phyloP scores from a whole-genome alignment of 2,888 invertebrate genomes.

The Stenichneumon culpator region DNA sequence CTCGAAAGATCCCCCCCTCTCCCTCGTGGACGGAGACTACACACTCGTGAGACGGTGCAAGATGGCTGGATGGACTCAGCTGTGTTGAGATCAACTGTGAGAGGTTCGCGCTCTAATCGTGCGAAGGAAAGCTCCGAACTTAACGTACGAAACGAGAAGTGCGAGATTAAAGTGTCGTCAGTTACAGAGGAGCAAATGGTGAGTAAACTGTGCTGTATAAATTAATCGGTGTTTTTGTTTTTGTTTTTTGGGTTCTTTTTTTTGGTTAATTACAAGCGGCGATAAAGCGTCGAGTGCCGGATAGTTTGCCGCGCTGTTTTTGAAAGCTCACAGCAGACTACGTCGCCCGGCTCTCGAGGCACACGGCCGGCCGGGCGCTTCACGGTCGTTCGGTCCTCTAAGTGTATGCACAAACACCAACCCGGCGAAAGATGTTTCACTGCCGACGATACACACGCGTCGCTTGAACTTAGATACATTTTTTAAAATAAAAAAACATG shows the following conservation, averaged over 20 bases:
- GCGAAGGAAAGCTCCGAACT: constrained; percentile 70
- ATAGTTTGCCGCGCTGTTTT: constrained; percentile 78
- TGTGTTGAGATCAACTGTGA: constrained; percentile 79
- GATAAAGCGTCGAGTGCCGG: constrained; percentile 47
- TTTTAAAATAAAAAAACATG: neutral
- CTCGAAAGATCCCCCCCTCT: constrained; percentile 38
- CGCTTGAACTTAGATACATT: neutral
- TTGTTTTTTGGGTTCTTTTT: constrained; percentile 16
- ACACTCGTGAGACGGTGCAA: constrained; percentile 68
- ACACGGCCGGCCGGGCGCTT: neutral
- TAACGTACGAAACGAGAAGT: constrained; percentile 64
- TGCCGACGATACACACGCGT: neutral
- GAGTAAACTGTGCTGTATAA: constrained; percentile 64
- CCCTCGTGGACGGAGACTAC: constrained; percentile 25
- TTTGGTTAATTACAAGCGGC: neutral
- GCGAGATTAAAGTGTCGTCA: constrained; percentile 52
- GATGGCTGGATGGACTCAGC: constrained; percentile 81
- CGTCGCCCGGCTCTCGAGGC: constrained; percentile 16
- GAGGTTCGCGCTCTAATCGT: constrained; percentile 73
- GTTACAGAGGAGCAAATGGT: constrained; percentile 74
- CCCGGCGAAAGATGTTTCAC: neutral
- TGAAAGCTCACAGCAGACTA: constrained; percentile 74
- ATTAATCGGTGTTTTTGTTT: neutral
- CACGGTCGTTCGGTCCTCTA: neutral
- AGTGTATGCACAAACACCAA: neutral